Percentiles rank a stretch among this genome's conserved stretches.
Evolutionary conservation across 1,140 invertebrate species (phyloP).

Genomic region (Araneus ventricosus): DNA sequence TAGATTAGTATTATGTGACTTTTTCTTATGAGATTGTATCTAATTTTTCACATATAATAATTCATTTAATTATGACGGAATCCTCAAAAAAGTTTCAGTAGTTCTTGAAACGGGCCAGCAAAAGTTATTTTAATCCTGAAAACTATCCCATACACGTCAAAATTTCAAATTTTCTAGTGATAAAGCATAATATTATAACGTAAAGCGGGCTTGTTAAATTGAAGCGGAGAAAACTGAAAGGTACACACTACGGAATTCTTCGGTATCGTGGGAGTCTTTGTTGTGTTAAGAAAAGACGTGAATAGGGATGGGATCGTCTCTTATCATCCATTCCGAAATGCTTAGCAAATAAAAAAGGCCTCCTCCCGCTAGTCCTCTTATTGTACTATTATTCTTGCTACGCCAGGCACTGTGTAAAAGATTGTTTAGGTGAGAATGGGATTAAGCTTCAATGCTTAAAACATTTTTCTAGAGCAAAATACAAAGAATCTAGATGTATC

Average conservation of each 20-base stretch:
- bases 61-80: too few relatives aligned
- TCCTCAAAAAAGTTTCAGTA: too few relatives aligned
- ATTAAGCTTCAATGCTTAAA: background rate
- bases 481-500: too few relatives aligned
- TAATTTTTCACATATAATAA: too few relatives aligned
- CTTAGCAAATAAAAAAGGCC: background rate
- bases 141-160: too few relatives aligned
- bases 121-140: too few relatives aligned
- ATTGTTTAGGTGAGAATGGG: background rate
- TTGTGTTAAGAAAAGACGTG: slow-evolving; percentile 6
- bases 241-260: background rate
- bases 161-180: too few relatives aligned
- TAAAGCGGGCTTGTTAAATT: too few relatives aligned
- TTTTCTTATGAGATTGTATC: too few relatives aligned
- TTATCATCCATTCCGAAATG: slow-evolving; percentile 25
- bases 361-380: background rate
- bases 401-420: background rate
- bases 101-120: too few relatives aligned
- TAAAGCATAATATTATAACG: too few relatives aligned
- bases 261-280: background rate
- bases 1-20: too few relatives aligned
- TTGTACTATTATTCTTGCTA: background rate
- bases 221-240: background rate
- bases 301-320: background rate
- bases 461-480: background rate